A percentile compares a stretch with the other conserved stretches of the same genome.
Conservation (phyloP, 2,797 vertebrate genomes). For the Hirundo rustica region DNA sequence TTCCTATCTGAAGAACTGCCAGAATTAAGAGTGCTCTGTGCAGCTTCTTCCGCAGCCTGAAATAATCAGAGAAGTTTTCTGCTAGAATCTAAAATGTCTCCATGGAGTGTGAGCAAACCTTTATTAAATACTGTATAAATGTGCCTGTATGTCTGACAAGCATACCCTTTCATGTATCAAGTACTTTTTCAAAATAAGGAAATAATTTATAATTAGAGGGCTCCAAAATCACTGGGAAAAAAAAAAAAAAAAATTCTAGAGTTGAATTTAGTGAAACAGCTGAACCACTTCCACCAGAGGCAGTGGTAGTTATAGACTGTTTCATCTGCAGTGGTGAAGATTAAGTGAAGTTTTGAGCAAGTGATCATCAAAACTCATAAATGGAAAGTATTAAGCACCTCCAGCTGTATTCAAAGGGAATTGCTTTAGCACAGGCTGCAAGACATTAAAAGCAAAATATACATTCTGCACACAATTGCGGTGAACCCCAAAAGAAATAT, state of each 20-base stretch:
- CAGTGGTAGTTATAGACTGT: neutral
- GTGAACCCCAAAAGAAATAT: neutral
- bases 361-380: neutral
- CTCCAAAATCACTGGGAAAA: neutral
- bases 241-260: too few species aligned
- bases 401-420: neutral
- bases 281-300: neutral
- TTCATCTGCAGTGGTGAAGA: neutral
- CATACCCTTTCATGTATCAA: neutral
- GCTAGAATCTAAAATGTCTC: neutral
- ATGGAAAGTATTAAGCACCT: neutral
- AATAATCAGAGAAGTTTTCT: neutral
- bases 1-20: neutral
- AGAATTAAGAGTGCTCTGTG: neutral
- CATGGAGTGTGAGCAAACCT: neutral
- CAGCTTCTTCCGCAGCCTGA: neutral
- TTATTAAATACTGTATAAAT: neutral
- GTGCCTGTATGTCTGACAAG: neutral
- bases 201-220: neutral
- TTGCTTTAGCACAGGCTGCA: neutral
- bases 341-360: conserved; percentile 1
- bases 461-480: neutral
- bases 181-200: neutral
- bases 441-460: neutral
- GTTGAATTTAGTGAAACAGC: neutral